phyloP scores from a whole-genome alignment of 1,140 invertebrate species.

The Bombus terrestris region DNA sequence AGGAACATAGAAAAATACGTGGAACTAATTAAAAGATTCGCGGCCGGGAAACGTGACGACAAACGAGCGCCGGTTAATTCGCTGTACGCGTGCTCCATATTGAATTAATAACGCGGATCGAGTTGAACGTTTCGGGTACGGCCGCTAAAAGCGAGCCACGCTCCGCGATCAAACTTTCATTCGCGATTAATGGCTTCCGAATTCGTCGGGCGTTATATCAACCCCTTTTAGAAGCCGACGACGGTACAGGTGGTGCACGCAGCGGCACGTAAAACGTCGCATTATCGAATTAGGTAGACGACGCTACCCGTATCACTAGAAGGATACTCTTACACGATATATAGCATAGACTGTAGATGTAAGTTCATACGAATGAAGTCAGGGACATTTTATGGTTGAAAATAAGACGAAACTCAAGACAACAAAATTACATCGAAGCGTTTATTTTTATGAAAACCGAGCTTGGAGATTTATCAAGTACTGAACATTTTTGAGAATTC shows the following conservation, averaged over 20 bases:
- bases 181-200: conserved; percentile 14
- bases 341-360: too few species aligned
- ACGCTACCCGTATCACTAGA: not conserved
- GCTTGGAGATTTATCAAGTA: too few species aligned
- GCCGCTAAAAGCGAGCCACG: not conserved
- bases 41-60: not conserved
- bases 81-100: conserved; percentile 2
- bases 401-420: too few species aligned
- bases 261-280: conserved; percentile 22
- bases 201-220: conserved; percentile 5
- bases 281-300: conserved; percentile 18
- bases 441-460: too few species aligned
- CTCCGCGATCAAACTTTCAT: conserved; percentile 34
- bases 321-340: too few species aligned
- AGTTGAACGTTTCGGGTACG: conserved; percentile 2
- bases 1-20: not conserved
- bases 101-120: conserved; percentile 46
- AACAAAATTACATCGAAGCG: too few species aligned
- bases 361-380: too few species aligned
- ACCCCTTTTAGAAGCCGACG: not conserved
- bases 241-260: conserved; percentile 21
- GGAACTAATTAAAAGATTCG: conserved; percentile 7
- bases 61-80: conserved; percentile 31
- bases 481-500: too few species aligned
- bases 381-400: too few species aligned